Evolutionary conservation across 1,140 invertebrate species (phyloP).

Genomic region (Penaeus chinensis): DNA sequence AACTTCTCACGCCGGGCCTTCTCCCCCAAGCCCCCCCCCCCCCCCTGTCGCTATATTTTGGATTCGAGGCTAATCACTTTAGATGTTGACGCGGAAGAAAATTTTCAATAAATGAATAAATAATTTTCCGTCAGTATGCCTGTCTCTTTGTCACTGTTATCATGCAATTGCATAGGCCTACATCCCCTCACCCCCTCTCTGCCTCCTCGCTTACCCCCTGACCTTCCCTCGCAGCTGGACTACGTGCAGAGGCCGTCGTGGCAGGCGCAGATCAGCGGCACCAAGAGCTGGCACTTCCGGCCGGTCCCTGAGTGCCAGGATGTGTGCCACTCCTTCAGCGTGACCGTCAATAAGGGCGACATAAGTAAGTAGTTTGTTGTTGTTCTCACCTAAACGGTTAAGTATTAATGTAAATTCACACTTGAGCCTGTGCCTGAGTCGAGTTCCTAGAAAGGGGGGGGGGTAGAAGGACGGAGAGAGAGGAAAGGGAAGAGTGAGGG

Average conservation of each 20-base stretch:
- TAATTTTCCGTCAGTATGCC: too few species aligned
- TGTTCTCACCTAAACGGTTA: too few species aligned
- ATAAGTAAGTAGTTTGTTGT: slow-evolving; percentile 69
- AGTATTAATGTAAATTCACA: not conserved
- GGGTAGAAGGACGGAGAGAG: too few species aligned
- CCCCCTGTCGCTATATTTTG: too few species aligned
- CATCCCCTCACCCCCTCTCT: not conserved
- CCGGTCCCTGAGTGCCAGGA: slow-evolving; percentile 71
- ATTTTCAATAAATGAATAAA: too few species aligned
- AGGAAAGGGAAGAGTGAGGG: too few species aligned
- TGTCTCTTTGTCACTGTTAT: too few species aligned
- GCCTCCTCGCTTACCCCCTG: not conserved
- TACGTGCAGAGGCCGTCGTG: slow-evolving; percentile 71
- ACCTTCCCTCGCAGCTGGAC: slow-evolving; percentile 68
- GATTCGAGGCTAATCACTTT: too few species aligned
- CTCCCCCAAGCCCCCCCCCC: too few species aligned
- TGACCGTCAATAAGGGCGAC: slow-evolving; percentile 70
- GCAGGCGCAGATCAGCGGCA: slow-evolving; percentile 71
- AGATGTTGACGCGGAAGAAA: too few species aligned
- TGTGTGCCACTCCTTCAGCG: slow-evolving; percentile 67
- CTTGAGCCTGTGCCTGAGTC: not conserved
- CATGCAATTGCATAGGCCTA: not conserved
- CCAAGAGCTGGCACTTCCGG: slow-evolving; percentile 70
- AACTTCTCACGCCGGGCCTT: too few species aligned
- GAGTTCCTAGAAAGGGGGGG: too few species aligned